Conservation (phyloP, 2,888 invertebrate genomes). For the Brenthis hecate region DNA sequence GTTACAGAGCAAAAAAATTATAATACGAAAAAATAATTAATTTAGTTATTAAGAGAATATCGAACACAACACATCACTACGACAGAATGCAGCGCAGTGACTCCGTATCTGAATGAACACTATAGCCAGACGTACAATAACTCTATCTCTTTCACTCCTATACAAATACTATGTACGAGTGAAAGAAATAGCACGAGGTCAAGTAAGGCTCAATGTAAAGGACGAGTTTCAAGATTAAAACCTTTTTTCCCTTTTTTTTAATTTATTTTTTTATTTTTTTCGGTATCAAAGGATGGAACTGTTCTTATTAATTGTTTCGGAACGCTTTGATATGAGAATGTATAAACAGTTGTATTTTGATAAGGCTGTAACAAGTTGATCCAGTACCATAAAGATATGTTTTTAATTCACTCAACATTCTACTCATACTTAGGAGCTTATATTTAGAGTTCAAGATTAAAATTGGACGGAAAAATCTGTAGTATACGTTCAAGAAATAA, state of each 20-base stretch:
- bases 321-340: conserved; percentile 18
- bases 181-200: conserved; percentile 50
- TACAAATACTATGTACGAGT: neutral
- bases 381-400: conserved; percentile 8
- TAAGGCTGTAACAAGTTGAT: conserved; percentile 12
- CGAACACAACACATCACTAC: conserved; percentile 54
- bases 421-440: too few species aligned
- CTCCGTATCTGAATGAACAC: conserved; percentile 74
- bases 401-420: neutral
- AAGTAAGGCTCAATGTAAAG: conserved; percentile 64
- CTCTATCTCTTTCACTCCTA: conserved; percentile 47
- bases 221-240: conserved; percentile 42
- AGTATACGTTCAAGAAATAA: too few species aligned
- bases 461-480: neutral
- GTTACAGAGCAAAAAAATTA: neutral
- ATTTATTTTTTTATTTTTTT: conserved; percentile 10
- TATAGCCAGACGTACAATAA: conserved; percentile 52
- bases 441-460: neutral
- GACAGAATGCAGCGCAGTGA: conserved; percentile 75
- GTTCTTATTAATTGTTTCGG: conserved; percentile 28
- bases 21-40: neutral
- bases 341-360: conserved; percentile 15
- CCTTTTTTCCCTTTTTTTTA: conserved; percentile 12
- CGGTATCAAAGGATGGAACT: conserved; percentile 20
- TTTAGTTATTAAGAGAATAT: conserved; percentile 36